Evolutionary conservation across 53 echinoderm and acorn worm species (phyloP).

Genomic region (Temnopleurus reevesii): DNA sequence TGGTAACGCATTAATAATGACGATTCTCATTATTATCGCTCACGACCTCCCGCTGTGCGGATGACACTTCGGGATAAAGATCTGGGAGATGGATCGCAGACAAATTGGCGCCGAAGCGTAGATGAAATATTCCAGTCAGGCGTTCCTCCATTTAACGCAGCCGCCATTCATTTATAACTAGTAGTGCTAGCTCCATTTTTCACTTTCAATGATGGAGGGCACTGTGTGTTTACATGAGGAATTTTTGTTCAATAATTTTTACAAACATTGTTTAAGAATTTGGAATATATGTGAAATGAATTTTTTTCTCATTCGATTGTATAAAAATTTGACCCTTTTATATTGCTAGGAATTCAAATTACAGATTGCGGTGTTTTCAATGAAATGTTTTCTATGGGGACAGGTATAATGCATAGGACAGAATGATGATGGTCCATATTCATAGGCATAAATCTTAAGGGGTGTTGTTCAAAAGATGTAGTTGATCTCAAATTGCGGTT

Average conservation of each 20-base stretch:
- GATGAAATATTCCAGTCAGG: slow-evolving; percentile 37
- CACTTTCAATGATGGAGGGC: background rate
- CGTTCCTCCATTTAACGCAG: slow-evolving; percentile 20
- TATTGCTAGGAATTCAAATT: background rate
- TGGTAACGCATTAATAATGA: background rate
- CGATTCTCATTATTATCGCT: background rate
- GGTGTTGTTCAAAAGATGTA: too few relatives aligned
- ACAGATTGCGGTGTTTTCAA: too few relatives aligned
- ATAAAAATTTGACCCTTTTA: background rate
- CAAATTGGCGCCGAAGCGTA: background rate
- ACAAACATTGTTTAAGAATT: background rate
- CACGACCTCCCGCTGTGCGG: background rate
- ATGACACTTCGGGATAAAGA: slow-evolving; percentile 4
- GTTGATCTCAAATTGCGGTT: too few relatives aligned
- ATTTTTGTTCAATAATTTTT: background rate
- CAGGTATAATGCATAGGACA: too few relatives aligned
- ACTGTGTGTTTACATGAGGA: background rate
- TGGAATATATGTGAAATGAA: background rate
- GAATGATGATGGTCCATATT: too few relatives aligned
- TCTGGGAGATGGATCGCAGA: background rate
- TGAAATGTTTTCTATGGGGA: too few relatives aligned
- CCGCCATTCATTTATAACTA: background rate
- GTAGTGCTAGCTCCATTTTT: background rate
- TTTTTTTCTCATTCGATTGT: background rate
- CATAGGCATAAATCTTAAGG: too few relatives aligned